Conservation (phyloP, 1,140 invertebrate genomes). For the Pachyrhynchus sulphureomaculatus region DNA sequence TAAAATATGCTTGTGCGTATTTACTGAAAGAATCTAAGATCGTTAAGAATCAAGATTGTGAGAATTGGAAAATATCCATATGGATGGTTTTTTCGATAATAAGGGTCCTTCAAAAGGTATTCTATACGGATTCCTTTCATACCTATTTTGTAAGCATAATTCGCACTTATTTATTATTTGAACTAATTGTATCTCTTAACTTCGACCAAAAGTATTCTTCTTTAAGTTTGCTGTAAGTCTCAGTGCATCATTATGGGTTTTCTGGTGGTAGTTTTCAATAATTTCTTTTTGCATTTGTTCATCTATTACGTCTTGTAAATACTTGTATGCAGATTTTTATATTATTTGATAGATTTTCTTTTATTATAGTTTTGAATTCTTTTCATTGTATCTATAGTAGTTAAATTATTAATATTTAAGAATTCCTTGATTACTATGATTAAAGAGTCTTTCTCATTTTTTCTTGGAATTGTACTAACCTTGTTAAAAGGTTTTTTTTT, state of each 20-base stretch:
- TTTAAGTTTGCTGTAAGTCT: constrained; percentile 25
- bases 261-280: too few species aligned
- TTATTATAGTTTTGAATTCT: too few species aligned
- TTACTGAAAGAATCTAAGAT: constrained; percentile 42
- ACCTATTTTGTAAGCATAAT: constrained; percentile 24
- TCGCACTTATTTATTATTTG: constrained; percentile 26
- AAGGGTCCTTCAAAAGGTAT: too few species aligned
- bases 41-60: constrained; percentile 32
- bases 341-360: neutral
- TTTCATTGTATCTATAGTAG: constrained; percentile 4
- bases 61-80: too few species aligned
- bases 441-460: neutral
- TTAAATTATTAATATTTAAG: neutral
- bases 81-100: constrained; percentile 34
- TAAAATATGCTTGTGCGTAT: constrained; percentile 33
- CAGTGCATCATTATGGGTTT: constrained; percentile 21
- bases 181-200: constrained; percentile 6
- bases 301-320: neutral
- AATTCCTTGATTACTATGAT: neutral
- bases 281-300: constrained; percentile 7
- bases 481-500: neutral
- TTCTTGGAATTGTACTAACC: neutral
- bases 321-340: neutral
- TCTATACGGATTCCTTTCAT: constrained; percentile 18
- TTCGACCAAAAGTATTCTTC: constrained; percentile 23